Conservation (phyloP, 2,797 vertebrate genomes). For the Spatula clypeata region DNA sequence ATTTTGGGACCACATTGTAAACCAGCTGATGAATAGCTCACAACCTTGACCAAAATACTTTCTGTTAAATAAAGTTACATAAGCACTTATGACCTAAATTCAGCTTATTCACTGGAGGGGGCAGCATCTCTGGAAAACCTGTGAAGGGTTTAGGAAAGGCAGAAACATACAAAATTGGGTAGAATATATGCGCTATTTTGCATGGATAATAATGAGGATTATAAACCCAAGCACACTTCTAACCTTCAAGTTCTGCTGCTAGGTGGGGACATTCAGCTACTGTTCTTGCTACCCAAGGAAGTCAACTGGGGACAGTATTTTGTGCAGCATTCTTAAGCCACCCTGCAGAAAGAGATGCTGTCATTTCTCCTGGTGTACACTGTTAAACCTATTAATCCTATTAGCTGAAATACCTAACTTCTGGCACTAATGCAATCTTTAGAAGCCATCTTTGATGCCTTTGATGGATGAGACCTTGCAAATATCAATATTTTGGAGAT, state of each 20-base stretch:
- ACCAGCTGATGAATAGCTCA: constrained; percentile 29
- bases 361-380: neutral
- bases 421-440: neutral
- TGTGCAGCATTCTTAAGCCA: neutral
- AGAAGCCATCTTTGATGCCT: neutral
- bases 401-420: neutral
- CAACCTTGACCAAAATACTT: constrained; percentile 43
- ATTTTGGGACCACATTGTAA: constrained; percentile 56
- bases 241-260: neutral
- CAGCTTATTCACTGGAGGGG: neutral
- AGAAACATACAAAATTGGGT: neutral
- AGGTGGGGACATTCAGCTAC: neutral
- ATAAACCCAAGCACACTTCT: neutral
- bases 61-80: neutral
- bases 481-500: neutral
- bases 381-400: neutral
- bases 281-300: neutral
- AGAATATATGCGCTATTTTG: neutral
- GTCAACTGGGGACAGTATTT: neutral
- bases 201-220: neutral
- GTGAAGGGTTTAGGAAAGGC: neutral
- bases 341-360: neutral
- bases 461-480: neutral
- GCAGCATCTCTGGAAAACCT: neutral
- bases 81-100: neutral